Evolutionary conservation across 2,888 invertebrate species (phyloP), one percentile per base, ranked within the genome.

Genomic region (Anthoptus insignis): DNA sequence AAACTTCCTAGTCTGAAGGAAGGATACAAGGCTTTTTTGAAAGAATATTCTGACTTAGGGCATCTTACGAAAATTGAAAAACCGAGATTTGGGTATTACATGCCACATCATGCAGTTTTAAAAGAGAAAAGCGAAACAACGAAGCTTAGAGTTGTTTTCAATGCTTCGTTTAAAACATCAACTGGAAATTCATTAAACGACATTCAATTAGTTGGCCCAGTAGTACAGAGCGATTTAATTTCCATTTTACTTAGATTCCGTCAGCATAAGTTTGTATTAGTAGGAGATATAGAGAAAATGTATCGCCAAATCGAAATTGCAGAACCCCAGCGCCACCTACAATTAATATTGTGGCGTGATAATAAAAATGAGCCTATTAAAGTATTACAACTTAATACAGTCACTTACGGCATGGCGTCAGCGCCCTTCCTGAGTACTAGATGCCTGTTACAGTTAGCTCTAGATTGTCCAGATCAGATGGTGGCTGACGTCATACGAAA

Each of bases 191-290:
- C 56, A 5, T 21, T 56, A 42, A 56, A 47, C 22, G 47, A 47
- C n/a, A 21, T 47, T 2, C 22, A n/a, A 22, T 8, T 47, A 22
- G 21, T 45, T 0, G 54, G 37, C 16, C 54, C 54, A 9, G 39
- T 39, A 2, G 39, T 56, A 11, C 54, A 56, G 22, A 39, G 14
- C 19, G 54, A 56, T 39, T 56, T 39, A 39, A 39, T 56, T 11
- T 56, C 39, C 13, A 56, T 56, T 32, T 56, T 56, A 16, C 39
- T 56, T 39, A n/a, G 54, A 14, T 56, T 56, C 22, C 22, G 54
- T 2, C 14, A 16, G 6, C 24, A 56, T 14, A 56, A 56, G 14
- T 56, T 11, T 39, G 16, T 56, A 1, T 14, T 56, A 5, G 11
- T 16, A 4, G 54, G 14, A n/a, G 54, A 56, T 5, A 39, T 56